Evolutionary conservation across 2,113 vertebrate species (phyloP).

Genomic region (Otocyon megalotis): DNA sequence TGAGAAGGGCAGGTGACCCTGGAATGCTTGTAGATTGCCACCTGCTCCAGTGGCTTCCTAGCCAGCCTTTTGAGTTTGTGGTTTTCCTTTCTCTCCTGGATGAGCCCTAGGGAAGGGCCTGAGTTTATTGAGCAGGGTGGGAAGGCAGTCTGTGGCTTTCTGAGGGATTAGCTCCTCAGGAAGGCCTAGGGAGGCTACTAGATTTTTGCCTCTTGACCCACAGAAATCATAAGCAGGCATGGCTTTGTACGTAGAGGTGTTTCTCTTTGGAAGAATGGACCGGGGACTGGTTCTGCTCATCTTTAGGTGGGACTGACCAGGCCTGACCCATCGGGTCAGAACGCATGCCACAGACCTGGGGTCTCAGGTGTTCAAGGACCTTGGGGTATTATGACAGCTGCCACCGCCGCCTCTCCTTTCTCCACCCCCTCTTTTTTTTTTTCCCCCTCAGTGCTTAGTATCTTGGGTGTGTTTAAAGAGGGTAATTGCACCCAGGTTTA

Average conservation of each 20-base stretch:
- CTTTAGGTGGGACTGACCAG: neutral
- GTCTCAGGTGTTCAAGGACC: neutral
- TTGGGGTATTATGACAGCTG: neutral
- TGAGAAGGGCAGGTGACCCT: constrained; percentile 72
- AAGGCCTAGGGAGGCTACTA: neutral
- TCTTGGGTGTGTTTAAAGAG: constrained; percentile 82
- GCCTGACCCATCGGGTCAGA: neutral
- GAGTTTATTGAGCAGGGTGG: constrained; percentile 29
- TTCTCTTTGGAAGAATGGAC: neutral
- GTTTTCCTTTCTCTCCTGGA: constrained; percentile 3
- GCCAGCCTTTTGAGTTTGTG: neutral
- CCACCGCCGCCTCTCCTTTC: neutral
- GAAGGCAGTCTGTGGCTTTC: constrained; percentile 50
- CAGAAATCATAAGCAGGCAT: constrained; percentile 32
- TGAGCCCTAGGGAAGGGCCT: neutral
- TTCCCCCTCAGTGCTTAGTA: neutral
- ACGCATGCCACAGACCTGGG: neutral
- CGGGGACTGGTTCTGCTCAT: neutral
- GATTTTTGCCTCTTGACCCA: neutral
- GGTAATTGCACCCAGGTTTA: constrained; percentile 81
- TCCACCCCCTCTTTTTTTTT: neutral
- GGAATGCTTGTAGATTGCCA: neutral
- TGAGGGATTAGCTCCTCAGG: constrained; percentile 48
- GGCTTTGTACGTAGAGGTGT: neutral
- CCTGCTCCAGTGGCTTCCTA: neutral